Evolutionary conservation across 2,888 invertebrate genomes (phyloP).

Genomic region (Diadegma fenestrale): DNA sequence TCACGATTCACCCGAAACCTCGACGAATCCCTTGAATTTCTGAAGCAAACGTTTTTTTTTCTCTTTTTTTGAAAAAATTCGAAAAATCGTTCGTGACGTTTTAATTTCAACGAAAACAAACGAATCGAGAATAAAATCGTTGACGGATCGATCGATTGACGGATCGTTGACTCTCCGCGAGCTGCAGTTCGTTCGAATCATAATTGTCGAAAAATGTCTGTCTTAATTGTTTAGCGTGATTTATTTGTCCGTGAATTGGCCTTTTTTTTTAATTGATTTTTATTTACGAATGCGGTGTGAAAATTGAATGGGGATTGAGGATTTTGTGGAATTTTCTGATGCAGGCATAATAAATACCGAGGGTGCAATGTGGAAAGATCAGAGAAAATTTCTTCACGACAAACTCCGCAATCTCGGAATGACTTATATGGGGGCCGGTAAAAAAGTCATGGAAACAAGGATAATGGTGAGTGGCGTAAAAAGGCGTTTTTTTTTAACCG

Average conservation of each 20-base stretch:
- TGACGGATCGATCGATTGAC: background rate
- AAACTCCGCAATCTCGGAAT: conserved; percentile 94
- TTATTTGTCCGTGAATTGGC: too few species aligned
- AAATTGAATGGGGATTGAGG: background rate
- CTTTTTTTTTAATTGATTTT: background rate
- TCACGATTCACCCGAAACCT: background rate
- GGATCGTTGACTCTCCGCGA: background rate
- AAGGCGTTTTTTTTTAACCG: background rate
- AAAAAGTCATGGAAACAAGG: conserved; percentile 92
- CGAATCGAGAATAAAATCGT: background rate
- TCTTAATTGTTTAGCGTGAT: background rate
- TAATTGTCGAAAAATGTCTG: background rate
- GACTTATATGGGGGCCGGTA: conserved; percentile 93
- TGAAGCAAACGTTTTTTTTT: background rate
- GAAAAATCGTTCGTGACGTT: background rate
- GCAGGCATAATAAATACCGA: conserved; percentile 96
- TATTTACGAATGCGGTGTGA: background rate
- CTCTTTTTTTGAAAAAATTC: background rate
- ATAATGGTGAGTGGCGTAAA: conserved; percentile 89
- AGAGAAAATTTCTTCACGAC: conserved; percentile 94
- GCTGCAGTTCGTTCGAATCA: background rate
- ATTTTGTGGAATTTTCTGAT: conserved; percentile 17
- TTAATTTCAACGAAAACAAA: background rate
- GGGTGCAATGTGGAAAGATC: conserved; percentile 95
- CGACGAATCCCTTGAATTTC: background rate